Base-by-base conservation (phyloP, 2,888 invertebrate genomes). In the Tachystola acroxantha region DNA sequence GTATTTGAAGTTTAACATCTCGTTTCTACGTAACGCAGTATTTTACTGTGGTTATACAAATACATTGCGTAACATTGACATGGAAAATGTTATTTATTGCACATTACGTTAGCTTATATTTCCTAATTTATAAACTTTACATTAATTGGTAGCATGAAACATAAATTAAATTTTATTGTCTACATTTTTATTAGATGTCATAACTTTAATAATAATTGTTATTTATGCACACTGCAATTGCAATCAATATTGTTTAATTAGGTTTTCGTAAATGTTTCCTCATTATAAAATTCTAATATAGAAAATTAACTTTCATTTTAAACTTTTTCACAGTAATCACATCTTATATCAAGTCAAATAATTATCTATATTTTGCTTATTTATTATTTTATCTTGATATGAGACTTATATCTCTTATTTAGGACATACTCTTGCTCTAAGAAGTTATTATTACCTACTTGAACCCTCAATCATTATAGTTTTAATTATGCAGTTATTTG, bases 1-100 rank as follows among this genome's bases (percentile, higher is more conserved):
- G n/a, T n/a, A n/a, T 20, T 20, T 20, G 2, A 20, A 20, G 20
- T 9, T 3, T 20, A 20, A 20, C 2, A 9, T 25, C 24, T 24
- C 9, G 24, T 6, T 24, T 5, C n/a, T 24, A 12, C 28, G 28
- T 28, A 28, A 29, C 29, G 13, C 9, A 14, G 13, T 4, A n/a
- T 10, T 20, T 20, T 20, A 14, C 29, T 29, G 13, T 9, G 9
- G 20, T 32, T 28, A 28, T 32, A 32, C 14, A 28, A 32, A 33
- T 32, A 11, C n/a, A 19, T 37, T 32, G 14, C 37, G 22, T 32
- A 37, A 37, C 22, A 3, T n/a, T 1, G 25, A 28, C 10, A 33
- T 22, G 32, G 24, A 24, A 37, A 22, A 37, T 10, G 19, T 37
- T 37, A 33, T 37, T 37, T 37, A 32, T 28, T 26, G 11, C 24